Conservation (phyloP, 2,113 vertebrate genomes). For the Thamnophis sirtalis region DNA sequence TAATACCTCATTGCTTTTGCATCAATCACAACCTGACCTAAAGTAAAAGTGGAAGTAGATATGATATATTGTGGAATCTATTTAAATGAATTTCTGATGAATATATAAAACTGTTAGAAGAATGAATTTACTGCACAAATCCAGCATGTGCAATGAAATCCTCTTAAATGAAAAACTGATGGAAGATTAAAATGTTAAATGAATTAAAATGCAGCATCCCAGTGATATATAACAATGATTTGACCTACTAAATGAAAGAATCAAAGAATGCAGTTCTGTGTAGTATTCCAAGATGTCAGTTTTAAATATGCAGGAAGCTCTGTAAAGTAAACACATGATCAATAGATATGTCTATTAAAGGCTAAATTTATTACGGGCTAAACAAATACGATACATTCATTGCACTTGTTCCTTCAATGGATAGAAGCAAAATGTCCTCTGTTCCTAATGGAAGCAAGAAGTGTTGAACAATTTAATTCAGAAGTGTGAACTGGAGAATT, state of each 20-base stretch:
- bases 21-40: constrained; percentile 74
- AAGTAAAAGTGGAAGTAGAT: constrained; percentile 66
- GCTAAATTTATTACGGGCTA: constrained; percentile 46
- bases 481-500: constrained; percentile 6
- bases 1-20: constrained; percentile 76
- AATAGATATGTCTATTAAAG: constrained; percentile 50
- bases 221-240: constrained; percentile 72
- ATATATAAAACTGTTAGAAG: constrained; percentile 77
- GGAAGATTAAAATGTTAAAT: constrained; percentile 77
- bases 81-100: constrained; percentile 80
- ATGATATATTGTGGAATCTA: constrained; percentile 72
- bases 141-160: constrained; percentile 68
- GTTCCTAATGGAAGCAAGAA: constrained; percentile 26
- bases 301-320: constrained; percentile 63
- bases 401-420: constrained; percentile 21
- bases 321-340: constrained; percentile 58
- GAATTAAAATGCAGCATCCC: constrained; percentile 67
- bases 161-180: constrained; percentile 74
- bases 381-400: constrained; percentile 38
- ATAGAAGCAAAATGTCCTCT: constrained; percentile 22
- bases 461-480: constrained; percentile 13
- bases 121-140: constrained; percentile 78
- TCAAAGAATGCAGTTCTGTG: constrained; percentile 58
- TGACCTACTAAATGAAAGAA: constrained; percentile 71
- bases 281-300: constrained; percentile 56